Conservation (phyloP, 2,113 vertebrate genomes). For the Scomber colias region DNA sequence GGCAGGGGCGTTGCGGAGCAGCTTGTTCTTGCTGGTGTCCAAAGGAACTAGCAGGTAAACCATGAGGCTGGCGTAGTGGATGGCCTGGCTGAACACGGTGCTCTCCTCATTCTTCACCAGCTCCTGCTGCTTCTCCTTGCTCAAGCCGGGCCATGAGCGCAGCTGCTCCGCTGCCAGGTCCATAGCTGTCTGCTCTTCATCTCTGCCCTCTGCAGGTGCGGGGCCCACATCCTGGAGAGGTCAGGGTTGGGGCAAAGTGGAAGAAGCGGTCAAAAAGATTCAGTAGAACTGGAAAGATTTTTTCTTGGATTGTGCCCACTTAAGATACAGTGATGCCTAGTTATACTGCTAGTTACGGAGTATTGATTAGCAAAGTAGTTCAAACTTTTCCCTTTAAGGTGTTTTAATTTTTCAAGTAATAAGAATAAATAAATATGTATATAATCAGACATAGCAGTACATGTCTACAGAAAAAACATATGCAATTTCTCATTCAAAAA, state of each 20-base stretch:
- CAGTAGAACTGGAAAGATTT: not conserved
- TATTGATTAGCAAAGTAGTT: not conserved
- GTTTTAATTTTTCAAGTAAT: too few relatives aligned
- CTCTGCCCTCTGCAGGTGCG: slow-evolving; percentile 27
- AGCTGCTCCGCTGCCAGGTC: slow-evolving; percentile 95
- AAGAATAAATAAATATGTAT: too few relatives aligned
- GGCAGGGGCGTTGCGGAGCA: slow-evolving; percentile 88
- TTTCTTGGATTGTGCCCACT: not conserved
- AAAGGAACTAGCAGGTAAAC: slow-evolving; percentile 96
- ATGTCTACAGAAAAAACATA: too few relatives aligned
- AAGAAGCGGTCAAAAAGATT: too few relatives aligned
- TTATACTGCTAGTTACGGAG: not conserved
- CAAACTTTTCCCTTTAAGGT: not conserved
- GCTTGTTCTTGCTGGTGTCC: slow-evolving; percentile 96
- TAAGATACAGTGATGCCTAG: not conserved
- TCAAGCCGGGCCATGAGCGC: slow-evolving; percentile 90
- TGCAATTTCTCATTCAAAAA: too few relatives aligned
- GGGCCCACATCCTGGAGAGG: slow-evolving; percentile 81
- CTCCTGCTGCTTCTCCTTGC: slow-evolving; percentile 92
- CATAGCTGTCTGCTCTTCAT: slow-evolving; percentile 93
- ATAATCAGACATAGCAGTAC: too few relatives aligned
- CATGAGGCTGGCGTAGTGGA: slow-evolving; percentile 99
- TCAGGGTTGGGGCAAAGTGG: not conserved
- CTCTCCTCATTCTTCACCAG: slow-evolving; percentile 96
- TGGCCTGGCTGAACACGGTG: slow-evolving; percentile 98